A percentile compares a stretch with the other conserved stretches of the same genome.
phyloP scores from a whole-genome alignment of 2,888 invertebrate species.

The Pristionchus maxplancki region DNA sequence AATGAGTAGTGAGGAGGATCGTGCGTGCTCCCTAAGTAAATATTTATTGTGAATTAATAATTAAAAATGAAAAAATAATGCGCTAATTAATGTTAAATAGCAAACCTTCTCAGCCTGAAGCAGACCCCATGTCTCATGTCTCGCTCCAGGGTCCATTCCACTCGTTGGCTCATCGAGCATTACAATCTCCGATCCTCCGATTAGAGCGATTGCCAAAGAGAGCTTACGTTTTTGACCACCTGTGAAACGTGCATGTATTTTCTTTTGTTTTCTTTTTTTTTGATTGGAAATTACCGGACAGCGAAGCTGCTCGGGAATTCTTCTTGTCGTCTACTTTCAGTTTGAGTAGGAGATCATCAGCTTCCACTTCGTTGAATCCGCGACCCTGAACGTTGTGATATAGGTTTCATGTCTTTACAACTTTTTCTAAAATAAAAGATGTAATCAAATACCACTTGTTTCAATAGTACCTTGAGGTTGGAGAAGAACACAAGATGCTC shows the following conservation, averaged over 20 bases:
- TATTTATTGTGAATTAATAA: background rate
- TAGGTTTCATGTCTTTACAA: too few relatives aligned
- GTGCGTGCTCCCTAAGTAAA: conserved; percentile 81
- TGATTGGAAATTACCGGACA: background rate
- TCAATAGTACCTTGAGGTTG: conserved; percentile 78
- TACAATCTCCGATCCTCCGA: conserved; percentile 84
- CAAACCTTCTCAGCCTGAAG: conserved; percentile 82
- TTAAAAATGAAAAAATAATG: background rate
- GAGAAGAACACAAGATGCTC: conserved; percentile 90
- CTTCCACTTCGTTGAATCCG: conserved; percentile 82
- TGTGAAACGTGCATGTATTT: too few relatives aligned
- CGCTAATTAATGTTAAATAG: background rate
- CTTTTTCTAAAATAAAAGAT: too few relatives aligned
- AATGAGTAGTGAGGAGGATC: conserved; percentile 88
- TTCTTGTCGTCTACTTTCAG: conserved; percentile 85
- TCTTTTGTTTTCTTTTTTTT: too few relatives aligned
- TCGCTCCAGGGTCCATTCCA: conserved; percentile 82
- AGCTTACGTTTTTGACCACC: conserved; percentile 87
- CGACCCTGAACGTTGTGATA: conserved; percentile 80
- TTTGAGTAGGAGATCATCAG: conserved; percentile 83
- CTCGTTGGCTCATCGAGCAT: conserved; percentile 77
- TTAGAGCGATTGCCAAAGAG: conserved; percentile 86
- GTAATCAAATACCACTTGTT: too few relatives aligned
- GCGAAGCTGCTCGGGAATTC: conserved; percentile 81
- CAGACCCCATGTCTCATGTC: conserved; percentile 86